A percentile compares a stretch with the other conserved stretches of the same genome.
Conservation (phyloP, 2,888 invertebrate species). For the Hydrotaea diabolus region DNA sequence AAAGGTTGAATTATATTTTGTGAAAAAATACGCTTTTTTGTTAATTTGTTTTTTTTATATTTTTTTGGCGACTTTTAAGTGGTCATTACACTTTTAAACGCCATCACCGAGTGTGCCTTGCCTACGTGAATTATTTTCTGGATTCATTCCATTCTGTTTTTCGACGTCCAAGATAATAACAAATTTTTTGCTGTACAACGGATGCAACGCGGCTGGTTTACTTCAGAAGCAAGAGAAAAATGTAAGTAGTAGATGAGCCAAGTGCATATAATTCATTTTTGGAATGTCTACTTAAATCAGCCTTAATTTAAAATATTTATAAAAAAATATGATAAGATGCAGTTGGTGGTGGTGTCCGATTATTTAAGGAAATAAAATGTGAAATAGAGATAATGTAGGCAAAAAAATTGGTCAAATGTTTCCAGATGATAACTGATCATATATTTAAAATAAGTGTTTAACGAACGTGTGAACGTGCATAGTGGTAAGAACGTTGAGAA, state of each 20-base stretch:
- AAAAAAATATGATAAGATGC: constrained; percentile 48
- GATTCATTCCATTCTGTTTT: background rate
- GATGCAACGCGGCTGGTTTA: constrained; percentile 39
- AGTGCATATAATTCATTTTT: constrained; percentile 25
- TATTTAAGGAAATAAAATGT: background rate
- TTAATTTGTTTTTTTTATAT: constrained; percentile 7
- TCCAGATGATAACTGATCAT: too few species aligned
- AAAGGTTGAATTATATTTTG: constrained; percentile 38
- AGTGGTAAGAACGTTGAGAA: too few species aligned
- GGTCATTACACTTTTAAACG: constrained; percentile 55
- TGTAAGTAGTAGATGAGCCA: constrained; percentile 58
- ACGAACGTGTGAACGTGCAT: too few species aligned
- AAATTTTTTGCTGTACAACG: background rate
- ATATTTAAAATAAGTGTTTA: too few species aligned
- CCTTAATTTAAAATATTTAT: background rate
- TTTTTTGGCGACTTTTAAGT: constrained; percentile 40
- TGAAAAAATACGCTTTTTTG: background rate
- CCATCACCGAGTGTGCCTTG: background rate
- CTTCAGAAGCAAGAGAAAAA: constrained; percentile 55
- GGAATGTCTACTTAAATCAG: constrained; percentile 31
- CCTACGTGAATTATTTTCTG: background rate
- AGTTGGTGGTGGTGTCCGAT: constrained; percentile 44
- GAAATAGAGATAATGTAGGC: constrained; percentile 38
- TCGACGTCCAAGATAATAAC: background rate
- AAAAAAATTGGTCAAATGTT: background rate